Base-by-base conservation (phyloP, 2,797 vertebrate species). In the Lagocephalus sceleratus region DNA sequence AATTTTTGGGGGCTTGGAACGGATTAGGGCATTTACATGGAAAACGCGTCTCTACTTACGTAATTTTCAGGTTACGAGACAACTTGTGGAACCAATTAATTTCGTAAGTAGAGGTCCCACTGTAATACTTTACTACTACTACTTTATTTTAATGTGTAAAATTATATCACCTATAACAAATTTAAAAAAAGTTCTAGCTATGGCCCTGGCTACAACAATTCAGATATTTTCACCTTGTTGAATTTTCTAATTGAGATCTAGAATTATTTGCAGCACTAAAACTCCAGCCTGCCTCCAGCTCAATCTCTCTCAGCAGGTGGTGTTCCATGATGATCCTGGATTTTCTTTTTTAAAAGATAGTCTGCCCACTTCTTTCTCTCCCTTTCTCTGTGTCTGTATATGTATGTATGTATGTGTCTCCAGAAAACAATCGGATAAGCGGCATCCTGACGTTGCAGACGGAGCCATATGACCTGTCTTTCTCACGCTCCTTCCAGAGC, bases 401-500 rank as follows among this genome's bases (percentile, higher is more conserved):
- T 25, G 23, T 35, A 83, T 88, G 84, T 89, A 71, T 83, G 83
- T 89, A 87, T 84, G 85, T 88, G 82, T 87, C 80, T 87, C 85
- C 91, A 98, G 96, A 98, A 79, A 97, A 94, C 78, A 93, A 94
- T n/a, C 92, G 95, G 71, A 89, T 90, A 92, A 97, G 96, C 88
- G 93, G 93, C 69, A 98, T 99, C 86, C 92, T 99, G 77, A 99
- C 97, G 4, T 99, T 95, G n/a, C 96, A 97, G 85, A 98, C 97
- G 0, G 97, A 98, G 83, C 97, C 97, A 73, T 98, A 98, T 51
- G 95, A 98, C 83, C 91, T 99, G 71, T 98, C 96, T 81, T 99
- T 96, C 91, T 99, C 96, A 41, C 93, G 95, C 84, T 98, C 97
- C 77, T 99, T 97, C 92, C 96, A 98, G 93, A 99, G 96, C 81